Conservation (phyloP, 2,797 vertebrate genomes). For the Anabacerthia variegaticeps region DNA sequence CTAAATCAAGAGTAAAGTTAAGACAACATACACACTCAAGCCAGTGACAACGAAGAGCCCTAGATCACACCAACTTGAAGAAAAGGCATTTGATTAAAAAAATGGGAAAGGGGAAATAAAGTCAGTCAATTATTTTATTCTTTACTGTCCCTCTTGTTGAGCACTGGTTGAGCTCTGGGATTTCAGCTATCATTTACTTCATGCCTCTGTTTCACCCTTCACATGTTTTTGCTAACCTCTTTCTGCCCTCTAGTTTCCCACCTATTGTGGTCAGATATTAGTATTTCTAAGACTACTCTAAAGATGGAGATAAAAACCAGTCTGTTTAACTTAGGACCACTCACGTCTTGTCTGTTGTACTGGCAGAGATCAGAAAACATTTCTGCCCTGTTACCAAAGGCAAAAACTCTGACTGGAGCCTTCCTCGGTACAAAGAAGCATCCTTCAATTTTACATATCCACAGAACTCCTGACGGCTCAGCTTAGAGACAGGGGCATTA, state of each 20-base stretch:
- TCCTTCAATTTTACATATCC: neutral
- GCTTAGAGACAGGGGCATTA: neutral
- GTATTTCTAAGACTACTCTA: neutral
- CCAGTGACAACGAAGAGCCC: neutral
- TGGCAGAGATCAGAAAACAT: neutral
- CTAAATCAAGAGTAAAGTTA: neutral
- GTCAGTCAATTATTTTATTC: neutral
- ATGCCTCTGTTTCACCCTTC: neutral
- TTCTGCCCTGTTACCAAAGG: neutral
- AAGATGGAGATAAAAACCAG: neutral
- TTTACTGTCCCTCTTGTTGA: neutral
- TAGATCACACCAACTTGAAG: neutral
- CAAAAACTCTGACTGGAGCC: neutral
- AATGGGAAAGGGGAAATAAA: fast-evolving
- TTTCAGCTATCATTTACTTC: neutral
- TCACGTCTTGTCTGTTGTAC: neutral
- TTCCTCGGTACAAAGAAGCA: neutral
- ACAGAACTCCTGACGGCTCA: neutral
- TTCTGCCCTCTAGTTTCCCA: neutral
- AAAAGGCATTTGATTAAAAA: neutral
- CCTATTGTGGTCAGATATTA: neutral
- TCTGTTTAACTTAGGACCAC: neutral
- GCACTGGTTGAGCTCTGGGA: neutral
- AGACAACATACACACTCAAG: neutral
- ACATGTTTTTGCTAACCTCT: neutral